phyloP scores from a whole-genome alignment of 2,113 vertebrate species.

The Podiceps cristatus region DNA sequence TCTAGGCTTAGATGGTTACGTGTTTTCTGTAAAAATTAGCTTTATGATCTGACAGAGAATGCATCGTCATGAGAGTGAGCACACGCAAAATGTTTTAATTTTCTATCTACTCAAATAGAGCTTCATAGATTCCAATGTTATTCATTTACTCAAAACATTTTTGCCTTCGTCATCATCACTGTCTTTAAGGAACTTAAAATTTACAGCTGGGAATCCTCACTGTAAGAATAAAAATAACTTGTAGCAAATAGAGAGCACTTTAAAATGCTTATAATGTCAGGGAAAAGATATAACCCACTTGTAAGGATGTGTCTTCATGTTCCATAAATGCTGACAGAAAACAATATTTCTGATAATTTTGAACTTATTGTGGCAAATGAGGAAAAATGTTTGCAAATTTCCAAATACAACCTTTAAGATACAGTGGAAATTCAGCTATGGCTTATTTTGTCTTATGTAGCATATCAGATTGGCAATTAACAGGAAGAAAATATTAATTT shows the following conservation, averaged over 20 bases:
- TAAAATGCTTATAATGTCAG: not conserved
- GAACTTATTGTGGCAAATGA: not conserved
- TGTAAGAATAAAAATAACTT: not conserved
- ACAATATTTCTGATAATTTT: not conserved
- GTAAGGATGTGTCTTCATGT: not conserved
- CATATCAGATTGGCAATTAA: not conserved
- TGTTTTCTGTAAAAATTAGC: not conserved
- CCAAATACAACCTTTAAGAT: not conserved
- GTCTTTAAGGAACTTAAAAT: not conserved
- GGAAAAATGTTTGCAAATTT: not conserved
- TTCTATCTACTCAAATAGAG: not conserved
- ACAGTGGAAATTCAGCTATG: not conserved
- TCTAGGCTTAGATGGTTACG: not conserved
- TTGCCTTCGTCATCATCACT: not conserved
- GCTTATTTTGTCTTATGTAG: not conserved
- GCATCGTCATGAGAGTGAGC: not conserved
- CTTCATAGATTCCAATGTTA: not conserved
- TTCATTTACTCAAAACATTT: not conserved
- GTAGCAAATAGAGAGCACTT: not conserved
- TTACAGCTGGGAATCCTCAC: not conserved
- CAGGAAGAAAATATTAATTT: not conserved
- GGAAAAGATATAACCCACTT: not conserved
- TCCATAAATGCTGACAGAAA: not conserved
- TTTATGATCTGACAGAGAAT: not conserved
- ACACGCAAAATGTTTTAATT: not conserved